Evolutionary conservation across 2,888 invertebrate species (phyloP), one percentile per base, ranked within the genome.

Genomic region (Sarcophaga subvicina): DNA sequence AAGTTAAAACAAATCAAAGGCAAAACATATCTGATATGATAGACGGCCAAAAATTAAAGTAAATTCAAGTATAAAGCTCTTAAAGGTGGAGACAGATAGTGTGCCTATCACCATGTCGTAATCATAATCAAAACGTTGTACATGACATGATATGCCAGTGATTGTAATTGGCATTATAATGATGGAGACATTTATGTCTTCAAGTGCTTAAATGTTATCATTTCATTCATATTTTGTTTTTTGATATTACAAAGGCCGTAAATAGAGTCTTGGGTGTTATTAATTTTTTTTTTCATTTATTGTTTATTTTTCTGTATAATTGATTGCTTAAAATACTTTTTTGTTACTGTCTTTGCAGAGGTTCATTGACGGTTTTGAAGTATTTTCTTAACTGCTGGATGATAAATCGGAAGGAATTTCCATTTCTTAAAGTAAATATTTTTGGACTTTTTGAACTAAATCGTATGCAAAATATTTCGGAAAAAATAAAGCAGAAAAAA

Each of bases 281-380:
- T 64, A 47, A n/a, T 27, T 54, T 4, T 54, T 78, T 54, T 59
- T 49, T 66, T n/a, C 20, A 14, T 63, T 11, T 47, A 14, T 73
- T 85, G 60, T 78, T 81, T 81, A 25, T 70, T 49, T 63, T 78
- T 63, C 63, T 37, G 64, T 72, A 60, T 85, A 81, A 85, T 85
- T 85, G 81, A 81, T 81, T 81, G 64, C 22, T 37, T 69, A 45
- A 70, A 45, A 72, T 17, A 64, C 22, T 8, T 20, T 45, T 66
- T 72, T 47, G 60, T 22, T 49, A 47, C 49, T 80, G 37, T 54
- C 22, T 47, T 5, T 11, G 20, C 72, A n/a, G 64, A 10, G 4
- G 47, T 75, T 63, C 25, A 45, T 62, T 76, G 80, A 54, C 59
- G 70, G 25, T 45, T 79, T 45, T 60, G 60, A 63, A 49, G 25